Percentiles rank a stretch among this genome's conserved stretches.
These are phyloP conservation scores for Spodoptera litura DNA, from an alignment of 1,140 invertebrate genomes.

Conservation along the genomic window DNA sequence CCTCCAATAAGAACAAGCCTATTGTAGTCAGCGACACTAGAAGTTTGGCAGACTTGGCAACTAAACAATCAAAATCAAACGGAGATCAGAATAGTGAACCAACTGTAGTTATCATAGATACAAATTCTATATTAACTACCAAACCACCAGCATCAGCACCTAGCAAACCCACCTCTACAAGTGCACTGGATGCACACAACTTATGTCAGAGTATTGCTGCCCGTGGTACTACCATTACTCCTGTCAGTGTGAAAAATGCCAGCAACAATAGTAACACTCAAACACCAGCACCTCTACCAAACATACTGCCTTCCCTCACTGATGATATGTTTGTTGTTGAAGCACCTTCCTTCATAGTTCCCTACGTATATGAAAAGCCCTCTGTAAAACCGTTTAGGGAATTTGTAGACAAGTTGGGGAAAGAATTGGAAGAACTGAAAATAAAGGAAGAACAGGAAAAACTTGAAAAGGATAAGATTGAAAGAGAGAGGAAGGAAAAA, in stretches of 20 bases:
- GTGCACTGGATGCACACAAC: constrained; percentile 74
- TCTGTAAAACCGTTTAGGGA: constrained; percentile 92
- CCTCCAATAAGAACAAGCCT: constrained; percentile 83
- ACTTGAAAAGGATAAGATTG: constrained; percentile 78
- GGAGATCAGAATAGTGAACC: constrained; percentile 84
- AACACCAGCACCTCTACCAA: constrained; percentile 79
- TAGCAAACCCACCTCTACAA: constrained; percentile 65
- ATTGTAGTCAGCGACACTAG: constrained; percentile 89
- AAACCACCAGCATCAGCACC: constrained; percentile 69
- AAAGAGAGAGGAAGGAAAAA: constrained; percentile 80
- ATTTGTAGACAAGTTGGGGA: constrained; percentile 90
- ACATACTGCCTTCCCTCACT: constrained; percentile 92
- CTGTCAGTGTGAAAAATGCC: constrained; percentile 75
- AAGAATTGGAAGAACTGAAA: constrained; percentile 88
- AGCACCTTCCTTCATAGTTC: constrained; percentile 95
- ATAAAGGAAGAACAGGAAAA: constrained; percentile 79
- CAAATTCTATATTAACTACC: constrained; percentile 80
- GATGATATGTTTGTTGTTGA: constrained; percentile 96
- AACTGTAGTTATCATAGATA: constrained; percentile 82
- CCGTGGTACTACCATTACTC: constrained; percentile 84
- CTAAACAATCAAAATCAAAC: constrained; percentile 71
- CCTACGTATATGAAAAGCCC: constrained; percentile 96
- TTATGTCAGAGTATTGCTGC: constrained; percentile 85
- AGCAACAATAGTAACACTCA: constrained; percentile 63
- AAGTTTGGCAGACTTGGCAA: constrained; percentile 72